These are phyloP conservation scores for Gymnopithys bicolor DNA, from an alignment of 2,797 vertebrate species.

Conservation along the genomic window DNA sequence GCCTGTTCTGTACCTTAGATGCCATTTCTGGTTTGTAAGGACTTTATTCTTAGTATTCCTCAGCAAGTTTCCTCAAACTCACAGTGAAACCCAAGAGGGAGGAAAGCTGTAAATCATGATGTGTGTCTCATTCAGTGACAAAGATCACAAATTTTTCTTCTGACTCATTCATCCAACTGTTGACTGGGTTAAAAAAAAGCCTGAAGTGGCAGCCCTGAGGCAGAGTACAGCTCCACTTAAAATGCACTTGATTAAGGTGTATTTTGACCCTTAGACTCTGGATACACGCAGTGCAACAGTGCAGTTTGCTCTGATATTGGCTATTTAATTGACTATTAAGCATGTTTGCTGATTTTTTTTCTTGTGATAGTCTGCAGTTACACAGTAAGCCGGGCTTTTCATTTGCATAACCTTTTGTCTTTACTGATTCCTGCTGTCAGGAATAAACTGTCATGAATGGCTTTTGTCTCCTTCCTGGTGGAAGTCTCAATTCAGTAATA, in stretches of 20 bases:
- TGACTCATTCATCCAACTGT: conserved; percentile 47
- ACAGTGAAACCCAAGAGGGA: not conserved
- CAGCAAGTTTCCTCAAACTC: not conserved
- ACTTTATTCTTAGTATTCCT: not conserved
- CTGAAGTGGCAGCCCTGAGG: conserved; percentile 29
- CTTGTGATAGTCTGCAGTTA: not conserved
- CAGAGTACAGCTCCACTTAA: conserved; percentile 42
- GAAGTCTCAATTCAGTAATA: not conserved
- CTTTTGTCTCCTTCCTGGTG: not conserved
- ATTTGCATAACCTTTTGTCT: not conserved
- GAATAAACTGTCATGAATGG: not conserved
- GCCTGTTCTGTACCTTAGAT: not conserved
- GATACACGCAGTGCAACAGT: not conserved
- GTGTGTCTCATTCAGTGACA: conserved; percentile 28
- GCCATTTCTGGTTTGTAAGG: not conserved
- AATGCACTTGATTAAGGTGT: not conserved
- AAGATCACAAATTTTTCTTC: conserved; percentile 50
- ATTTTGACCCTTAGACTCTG: conserved; percentile 74
- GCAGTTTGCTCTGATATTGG: conserved; percentile 31
- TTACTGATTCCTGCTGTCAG: not conserved
- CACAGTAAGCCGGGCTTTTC: not conserved
- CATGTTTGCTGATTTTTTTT: not conserved
- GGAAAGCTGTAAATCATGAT: conserved; percentile 6
- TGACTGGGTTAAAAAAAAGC: conserved; percentile 32
- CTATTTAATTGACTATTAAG: conserved; percentile 24